Evolutionary conservation across 2,888 invertebrate genomes (phyloP), one percentile per base, ranked within the genome.

Genomic region (Drosophila sordidula): DNA sequence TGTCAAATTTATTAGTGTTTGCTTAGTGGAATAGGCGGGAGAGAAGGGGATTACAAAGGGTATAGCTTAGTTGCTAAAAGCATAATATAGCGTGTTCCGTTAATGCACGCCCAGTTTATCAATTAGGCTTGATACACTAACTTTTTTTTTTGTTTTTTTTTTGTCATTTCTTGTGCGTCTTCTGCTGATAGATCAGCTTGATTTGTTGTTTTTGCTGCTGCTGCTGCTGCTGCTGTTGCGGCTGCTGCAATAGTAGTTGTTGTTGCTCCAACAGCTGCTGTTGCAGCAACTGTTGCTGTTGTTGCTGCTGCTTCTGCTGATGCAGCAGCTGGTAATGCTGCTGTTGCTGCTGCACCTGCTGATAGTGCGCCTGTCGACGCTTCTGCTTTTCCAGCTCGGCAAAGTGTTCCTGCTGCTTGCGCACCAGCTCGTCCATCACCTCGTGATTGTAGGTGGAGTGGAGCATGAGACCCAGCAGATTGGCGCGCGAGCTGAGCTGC

Each of bases 401-500:
- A 61, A 89, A 70, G 61, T 90, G 90, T 22, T 90, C 90, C 61
- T 91, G 90, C 55, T 91, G 92, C 52, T 92, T 91, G 8, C 92
- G 86, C 34, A 91, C 91, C 76, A 95, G 93, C 81, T 95, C 94
- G 87, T 97, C 96, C 95, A 97, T 96, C 0, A 97, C 94, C 81
- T 97, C 97, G 90, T 98, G 98, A 93, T 98, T 98, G 91, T 98
- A 98, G 0, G 98, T 98, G 6, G 98, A 98, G 91, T 99, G 98
- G n/a, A 99, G 93, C 96, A 99, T 96, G 1, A 99, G 93, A 0
- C 98, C 97, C 12, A 99, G 93, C 0, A 99, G 97, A 0, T 98
- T 98, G 44, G 98, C 98, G 63, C 99, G 95, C 80, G 95, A 95
- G 2, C 95, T 94, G 93, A 96, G 94, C 49, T 94, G 93, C 12